Percentiles rank a stretch among this genome's conserved stretches.
phyloP scores from a whole-genome alignment of 92 coral and sea anemone genomes.

The Heteractis magnifica region DNA sequence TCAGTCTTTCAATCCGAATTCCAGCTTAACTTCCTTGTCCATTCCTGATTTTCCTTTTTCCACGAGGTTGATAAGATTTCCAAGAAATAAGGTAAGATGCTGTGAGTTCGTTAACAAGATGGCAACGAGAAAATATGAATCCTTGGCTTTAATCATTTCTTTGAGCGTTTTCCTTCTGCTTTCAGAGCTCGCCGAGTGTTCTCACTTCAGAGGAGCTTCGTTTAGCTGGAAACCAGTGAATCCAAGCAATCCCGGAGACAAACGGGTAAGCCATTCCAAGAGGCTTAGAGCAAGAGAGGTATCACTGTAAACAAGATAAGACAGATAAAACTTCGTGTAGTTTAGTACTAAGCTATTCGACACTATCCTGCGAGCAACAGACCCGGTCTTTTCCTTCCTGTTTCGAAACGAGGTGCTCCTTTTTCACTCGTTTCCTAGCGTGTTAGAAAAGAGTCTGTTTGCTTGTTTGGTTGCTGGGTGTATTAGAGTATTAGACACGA shows the following conservation, averaged over 20 bases:
- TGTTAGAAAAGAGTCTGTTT: too few relatives aligned
- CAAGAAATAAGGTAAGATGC: background rate
- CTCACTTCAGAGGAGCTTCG: background rate
- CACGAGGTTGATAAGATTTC: background rate
- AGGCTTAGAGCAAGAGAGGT: background rate
- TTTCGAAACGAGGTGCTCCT: too few relatives aligned
- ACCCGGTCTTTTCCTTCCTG: too few relatives aligned
- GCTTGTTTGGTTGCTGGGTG: too few relatives aligned
- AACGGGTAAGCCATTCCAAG: background rate
- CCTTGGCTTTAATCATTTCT: background rate
- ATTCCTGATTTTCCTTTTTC: background rate
- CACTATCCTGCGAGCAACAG: too few relatives aligned
- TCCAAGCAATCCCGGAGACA: background rate
- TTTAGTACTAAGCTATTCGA: too few relatives aligned
- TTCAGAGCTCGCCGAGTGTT: background rate
- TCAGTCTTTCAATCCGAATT: background rate
- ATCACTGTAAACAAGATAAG: background rate
- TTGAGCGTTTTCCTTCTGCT: constrained; percentile 10
- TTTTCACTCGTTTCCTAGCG: too few relatives aligned
- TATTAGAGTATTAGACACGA: too few relatives aligned
- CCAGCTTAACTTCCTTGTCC: background rate
- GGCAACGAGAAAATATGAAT: background rate
- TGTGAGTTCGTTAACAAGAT: background rate
- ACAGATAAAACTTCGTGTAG: too few relatives aligned
- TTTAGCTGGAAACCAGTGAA: constrained; percentile 1